Evolutionary conservation across 2,888 invertebrate species (phyloP), one percentile per base, ranked within the genome.

Genomic region (Megamerina dolium): DNA sequence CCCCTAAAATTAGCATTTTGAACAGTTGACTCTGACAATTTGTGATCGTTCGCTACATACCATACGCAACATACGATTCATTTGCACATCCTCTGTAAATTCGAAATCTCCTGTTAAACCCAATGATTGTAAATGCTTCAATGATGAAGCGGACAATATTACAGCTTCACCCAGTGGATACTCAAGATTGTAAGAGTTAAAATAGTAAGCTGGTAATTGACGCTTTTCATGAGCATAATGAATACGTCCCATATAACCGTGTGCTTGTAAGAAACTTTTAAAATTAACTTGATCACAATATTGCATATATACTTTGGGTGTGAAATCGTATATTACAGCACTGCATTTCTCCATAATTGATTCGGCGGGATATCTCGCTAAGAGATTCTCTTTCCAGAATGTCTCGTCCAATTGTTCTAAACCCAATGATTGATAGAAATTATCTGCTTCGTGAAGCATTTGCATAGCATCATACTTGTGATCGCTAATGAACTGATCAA

Each of bases 241-340:
- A 8, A 52, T 23, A 3, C 23, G 33, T 12, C 41, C 48, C 42
- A 50, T 43, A 17, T 43, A 42, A 3, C 50, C 48, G 36, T 52
- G 52, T 16, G 48, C 50, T 41, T 50, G 52, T 23, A 52, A 16
- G 20, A 50, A 47, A 20, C 32, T 47, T 6, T 41, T 36, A 26
- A 47, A 52, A 23, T 49, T 43, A 20, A 45, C 36, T 36, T 48
- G 43, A 3, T 46, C 48, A 20, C 52, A 52, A 32, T 43, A 47
- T 27, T 47, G 20, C 30, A 50, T 21, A 20, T 34, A 45, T 1
- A 36, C 37, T 14, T 37, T 38, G 4, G 40, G 13, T 10, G 43
- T n/a, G 9, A 14, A 1, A 6, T 33, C 43, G 3, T 23, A 31
- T 9, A 48, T 37, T 6, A 14, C 30, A 4, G 48, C 27, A 12